Conservation (phyloP, 2,888 invertebrate species). For the Parnassius smintheus region DNA sequence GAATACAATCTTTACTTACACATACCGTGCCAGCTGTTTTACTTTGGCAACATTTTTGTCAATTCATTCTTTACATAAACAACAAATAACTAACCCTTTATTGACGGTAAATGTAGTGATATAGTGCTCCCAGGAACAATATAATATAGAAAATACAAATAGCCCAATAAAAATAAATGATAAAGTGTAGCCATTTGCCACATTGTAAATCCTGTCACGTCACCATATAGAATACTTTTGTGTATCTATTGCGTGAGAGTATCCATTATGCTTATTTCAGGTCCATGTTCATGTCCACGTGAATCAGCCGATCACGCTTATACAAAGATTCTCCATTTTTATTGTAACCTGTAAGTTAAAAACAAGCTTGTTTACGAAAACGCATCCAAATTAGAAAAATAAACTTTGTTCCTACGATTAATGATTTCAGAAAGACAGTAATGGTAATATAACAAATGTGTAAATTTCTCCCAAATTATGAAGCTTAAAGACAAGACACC, state of each 20-base stretch:
- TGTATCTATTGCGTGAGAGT: slow-evolving; percentile 16
- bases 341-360: not conserved
- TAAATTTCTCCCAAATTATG: no score
- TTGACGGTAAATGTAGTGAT: not conserved
- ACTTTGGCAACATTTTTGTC: not conserved
- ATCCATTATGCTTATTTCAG: slow-evolving; percentile 2
- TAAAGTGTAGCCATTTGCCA: slow-evolving; percentile 6
- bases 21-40: not conserved
- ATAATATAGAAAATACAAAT: slow-evolving; percentile 10
- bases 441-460: no score
- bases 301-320: not conserved
- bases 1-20: no score
- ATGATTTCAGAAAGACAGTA: no score
- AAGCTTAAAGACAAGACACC: no score
- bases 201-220: slow-evolving; percentile 4
- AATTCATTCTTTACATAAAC: not conserved
- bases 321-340: not conserved
- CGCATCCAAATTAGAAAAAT: no score
- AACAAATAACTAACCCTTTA: not conserved
- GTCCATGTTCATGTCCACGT: not conserved
- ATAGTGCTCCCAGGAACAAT: slow-evolving; percentile 1
- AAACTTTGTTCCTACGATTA: no score
- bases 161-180: not conserved
- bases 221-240: slow-evolving; percentile 6
- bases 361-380: no score